phyloP scores from a whole-genome alignment of 2,888 invertebrate species.

The Malachius bipustulatus region DNA sequence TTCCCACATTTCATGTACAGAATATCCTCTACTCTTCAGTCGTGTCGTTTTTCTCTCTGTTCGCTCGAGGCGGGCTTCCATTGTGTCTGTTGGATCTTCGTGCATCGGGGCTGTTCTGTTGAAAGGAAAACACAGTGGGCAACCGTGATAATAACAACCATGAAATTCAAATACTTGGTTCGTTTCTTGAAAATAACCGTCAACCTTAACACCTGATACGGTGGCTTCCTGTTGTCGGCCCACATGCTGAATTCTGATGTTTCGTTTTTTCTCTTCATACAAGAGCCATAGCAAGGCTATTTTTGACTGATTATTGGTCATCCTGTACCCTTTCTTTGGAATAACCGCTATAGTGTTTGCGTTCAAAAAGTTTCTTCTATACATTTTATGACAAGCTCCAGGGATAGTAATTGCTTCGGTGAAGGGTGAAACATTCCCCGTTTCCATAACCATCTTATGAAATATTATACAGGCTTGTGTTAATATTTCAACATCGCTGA shows the following conservation, averaged over 20 bases:
- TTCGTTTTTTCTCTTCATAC: constrained; percentile 12
- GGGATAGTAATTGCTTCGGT: neutral
- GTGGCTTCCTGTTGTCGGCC: constrained; percentile 10
- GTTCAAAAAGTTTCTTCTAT: constrained; percentile 20
- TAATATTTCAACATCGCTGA: neutral
- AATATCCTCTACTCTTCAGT: constrained; percentile 10
- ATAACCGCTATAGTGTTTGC: constrained; percentile 23
- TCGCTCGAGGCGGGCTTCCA: constrained; percentile 12
- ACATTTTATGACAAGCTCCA: neutral
- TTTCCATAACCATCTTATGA: neutral
- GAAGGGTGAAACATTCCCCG: neutral
- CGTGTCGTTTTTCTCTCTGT: constrained; percentile 12
- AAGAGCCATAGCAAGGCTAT: constrained; percentile 17
- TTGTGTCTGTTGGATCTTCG: constrained; percentile 9
- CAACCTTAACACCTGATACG: constrained; percentile 13
- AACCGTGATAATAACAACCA: constrained; percentile 18
- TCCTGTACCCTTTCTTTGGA: constrained; percentile 23
- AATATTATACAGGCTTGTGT: constrained; percentile 1
- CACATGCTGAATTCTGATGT: constrained; percentile 12
- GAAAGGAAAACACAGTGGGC: constrained; percentile 23
- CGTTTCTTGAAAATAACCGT: constrained; percentile 14
- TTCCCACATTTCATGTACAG: constrained; percentile 17
- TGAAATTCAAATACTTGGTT: constrained; percentile 18
- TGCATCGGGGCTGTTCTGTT: constrained; percentile 20
- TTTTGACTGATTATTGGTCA: constrained; percentile 21